These are phyloP conservation scores for Fulica atra DNA, from an alignment of 2,113 vertebrate genomes.

Conservation along the genomic window DNA sequence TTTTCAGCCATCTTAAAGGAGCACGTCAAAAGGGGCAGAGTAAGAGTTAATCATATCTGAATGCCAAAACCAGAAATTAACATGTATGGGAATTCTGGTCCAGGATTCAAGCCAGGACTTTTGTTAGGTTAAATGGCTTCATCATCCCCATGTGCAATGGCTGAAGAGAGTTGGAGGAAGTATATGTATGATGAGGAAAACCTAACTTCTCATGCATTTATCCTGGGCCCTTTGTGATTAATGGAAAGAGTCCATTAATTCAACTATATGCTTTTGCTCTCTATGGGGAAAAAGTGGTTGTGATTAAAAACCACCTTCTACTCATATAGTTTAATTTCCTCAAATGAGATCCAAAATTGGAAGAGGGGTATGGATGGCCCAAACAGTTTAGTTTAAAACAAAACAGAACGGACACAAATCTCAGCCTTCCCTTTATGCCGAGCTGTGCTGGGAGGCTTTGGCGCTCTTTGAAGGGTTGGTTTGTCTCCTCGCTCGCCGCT, in stretches of 20 bases:
- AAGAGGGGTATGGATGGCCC: background rate
- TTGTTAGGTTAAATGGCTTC: conserved; percentile 16
- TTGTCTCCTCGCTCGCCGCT: background rate
- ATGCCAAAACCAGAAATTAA: conserved; percentile 28
- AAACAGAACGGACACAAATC: background rate
- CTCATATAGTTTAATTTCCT: background rate
- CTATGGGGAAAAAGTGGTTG: background rate
- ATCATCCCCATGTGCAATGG: background rate
- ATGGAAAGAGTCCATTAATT: conserved; percentile 3
- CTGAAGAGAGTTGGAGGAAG: background rate
- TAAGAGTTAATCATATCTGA: background rate
- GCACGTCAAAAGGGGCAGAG: background rate
- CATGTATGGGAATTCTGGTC: background rate
- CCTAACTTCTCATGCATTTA: background rate
- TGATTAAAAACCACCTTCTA: conserved; percentile 2
- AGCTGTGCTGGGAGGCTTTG: background rate
- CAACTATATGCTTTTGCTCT: background rate
- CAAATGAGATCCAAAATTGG: background rate
- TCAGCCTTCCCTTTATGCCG: background rate
- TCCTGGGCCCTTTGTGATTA: background rate
- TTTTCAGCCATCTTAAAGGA: background rate
- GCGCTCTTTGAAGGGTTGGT: background rate
- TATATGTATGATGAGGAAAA: background rate
- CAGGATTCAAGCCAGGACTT: conserved; percentile 32
- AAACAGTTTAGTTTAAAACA: background rate